A percentile compares a stretch with the other conserved stretches of the same genome.
phyloP scores from a whole-genome alignment of 2,888 invertebrate species.

The Rhingia campestris region DNA sequence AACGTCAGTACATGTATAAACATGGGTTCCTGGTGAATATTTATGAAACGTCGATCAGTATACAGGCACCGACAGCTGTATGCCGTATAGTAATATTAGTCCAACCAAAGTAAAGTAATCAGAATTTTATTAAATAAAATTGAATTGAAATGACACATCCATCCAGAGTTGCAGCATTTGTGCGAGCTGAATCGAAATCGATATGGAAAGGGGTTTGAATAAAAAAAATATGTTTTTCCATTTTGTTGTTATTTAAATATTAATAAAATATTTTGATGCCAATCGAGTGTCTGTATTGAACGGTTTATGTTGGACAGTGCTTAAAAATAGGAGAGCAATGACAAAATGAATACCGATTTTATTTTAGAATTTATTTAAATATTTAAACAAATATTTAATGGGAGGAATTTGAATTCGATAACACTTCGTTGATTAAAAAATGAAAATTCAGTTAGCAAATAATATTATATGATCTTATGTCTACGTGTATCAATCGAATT shows the following conservation, averaged over 20 bases:
- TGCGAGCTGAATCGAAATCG: conserved; percentile 26
- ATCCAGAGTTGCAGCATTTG: not conserved
- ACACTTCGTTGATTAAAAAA: conserved; percentile 9
- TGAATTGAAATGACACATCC: conserved; percentile 57
- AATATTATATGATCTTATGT: not conserved
- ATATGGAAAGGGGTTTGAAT: conserved; percentile 47
- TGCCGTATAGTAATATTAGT: conserved; percentile 57
- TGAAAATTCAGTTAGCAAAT: not conserved
- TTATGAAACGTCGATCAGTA: conserved; percentile 53
- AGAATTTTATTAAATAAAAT: conserved; percentile 70
- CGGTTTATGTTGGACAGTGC: conserved; percentile 9
- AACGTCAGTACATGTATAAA: not conserved
- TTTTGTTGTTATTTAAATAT: conserved; percentile 24
- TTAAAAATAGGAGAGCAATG: conserved; percentile 11
- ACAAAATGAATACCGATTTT: not conserved
- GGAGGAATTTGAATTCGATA: not conserved
- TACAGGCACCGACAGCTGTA: not conserved
- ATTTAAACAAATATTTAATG: conserved; percentile 8
- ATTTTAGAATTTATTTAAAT: conserved; percentile 5
- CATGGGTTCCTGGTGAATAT: conserved; percentile 52
- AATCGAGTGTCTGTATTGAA: conserved; percentile 42
- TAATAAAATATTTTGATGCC: conserved; percentile 54
- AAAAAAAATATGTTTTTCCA: not conserved
- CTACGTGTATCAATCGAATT: not conserved
- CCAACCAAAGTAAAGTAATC: conserved; percentile 61